These are phyloP conservation scores for Agelaius tricolor DNA, from an alignment of 2,113 vertebrate species.

Conservation along the genomic window DNA sequence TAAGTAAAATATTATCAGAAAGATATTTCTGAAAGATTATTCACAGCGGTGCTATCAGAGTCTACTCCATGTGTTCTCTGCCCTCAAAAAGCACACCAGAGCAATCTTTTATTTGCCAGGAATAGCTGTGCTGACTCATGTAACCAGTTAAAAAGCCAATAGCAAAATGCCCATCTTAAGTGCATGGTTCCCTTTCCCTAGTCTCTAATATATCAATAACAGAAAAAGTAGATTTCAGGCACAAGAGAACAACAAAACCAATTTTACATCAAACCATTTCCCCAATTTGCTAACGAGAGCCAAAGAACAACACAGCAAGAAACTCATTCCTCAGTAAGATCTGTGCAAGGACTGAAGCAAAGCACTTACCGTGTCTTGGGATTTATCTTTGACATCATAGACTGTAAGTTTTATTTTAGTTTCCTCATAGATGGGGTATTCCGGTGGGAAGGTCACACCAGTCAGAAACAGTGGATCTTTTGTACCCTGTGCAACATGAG, in stretches of 20 bases:
- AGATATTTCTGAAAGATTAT: neutral
- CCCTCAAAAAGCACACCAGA: neutral
- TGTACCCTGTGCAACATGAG: slow-evolving; percentile 86
- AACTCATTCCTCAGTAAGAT: neutral
- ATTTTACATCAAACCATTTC: neutral
- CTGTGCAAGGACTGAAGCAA: neutral
- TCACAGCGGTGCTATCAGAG: neutral
- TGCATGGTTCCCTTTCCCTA: neutral
- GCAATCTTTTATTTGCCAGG: neutral
- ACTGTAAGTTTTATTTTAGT: slow-evolving; percentile 92
- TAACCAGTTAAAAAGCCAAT: neutral
- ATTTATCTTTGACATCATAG: slow-evolving; percentile 95
- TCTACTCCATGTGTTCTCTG: neutral
- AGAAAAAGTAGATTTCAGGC: neutral
- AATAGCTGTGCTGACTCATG: neutral
- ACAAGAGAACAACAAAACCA: neutral
- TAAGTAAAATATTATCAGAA: slow-evolving; percentile 12
- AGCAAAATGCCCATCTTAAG: neutral
- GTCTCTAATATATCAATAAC: neutral
- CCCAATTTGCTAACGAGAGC: neutral
- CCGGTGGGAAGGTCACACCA: slow-evolving; percentile 91
- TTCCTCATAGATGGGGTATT: slow-evolving; percentile 89
- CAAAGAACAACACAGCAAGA: neutral
- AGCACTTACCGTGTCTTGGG: slow-evolving; percentile 89
- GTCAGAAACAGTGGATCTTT: slow-evolving; percentile 95